Evolutionary conservation across 1,140 invertebrate species (phyloP).

Genomic region (Aphis gossypii): DNA sequence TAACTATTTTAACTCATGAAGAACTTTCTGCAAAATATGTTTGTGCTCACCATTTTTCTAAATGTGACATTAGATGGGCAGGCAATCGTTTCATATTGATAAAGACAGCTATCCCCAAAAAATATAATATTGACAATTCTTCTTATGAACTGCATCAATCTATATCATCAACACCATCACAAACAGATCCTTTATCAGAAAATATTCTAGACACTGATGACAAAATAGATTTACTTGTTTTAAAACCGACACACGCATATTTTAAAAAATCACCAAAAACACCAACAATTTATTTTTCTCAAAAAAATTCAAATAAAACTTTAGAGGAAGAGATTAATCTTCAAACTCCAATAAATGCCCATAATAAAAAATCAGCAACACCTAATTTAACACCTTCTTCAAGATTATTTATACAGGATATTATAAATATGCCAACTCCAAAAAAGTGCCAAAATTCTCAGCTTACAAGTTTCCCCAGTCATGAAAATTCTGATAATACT

Average conservation of each 20-base stretch:
- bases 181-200: neutral
- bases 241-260: neutral
- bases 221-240: neutral
- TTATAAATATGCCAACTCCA: neutral
- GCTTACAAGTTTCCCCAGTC: neutral
- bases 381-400: neutral
- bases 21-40: neutral
- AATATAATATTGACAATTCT: neutral
- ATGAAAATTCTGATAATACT: neutral
- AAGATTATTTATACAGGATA: neutral
- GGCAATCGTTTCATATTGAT: neutral
- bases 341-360: neutral
- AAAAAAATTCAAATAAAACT: no score
- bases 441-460: neutral
- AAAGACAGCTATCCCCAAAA: neutral
- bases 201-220: neutral
- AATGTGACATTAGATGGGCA: neutral
- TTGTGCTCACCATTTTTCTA: slow-evolving; percentile 13
- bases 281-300: neutral
- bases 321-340: no score
- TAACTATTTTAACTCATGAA: neutral
- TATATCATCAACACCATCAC: neutral
- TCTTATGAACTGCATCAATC: neutral
- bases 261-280: neutral
- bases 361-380: neutral